Conservation (phyloP, 2,888 invertebrate genomes). For the Tenthredo mesomela region DNA sequence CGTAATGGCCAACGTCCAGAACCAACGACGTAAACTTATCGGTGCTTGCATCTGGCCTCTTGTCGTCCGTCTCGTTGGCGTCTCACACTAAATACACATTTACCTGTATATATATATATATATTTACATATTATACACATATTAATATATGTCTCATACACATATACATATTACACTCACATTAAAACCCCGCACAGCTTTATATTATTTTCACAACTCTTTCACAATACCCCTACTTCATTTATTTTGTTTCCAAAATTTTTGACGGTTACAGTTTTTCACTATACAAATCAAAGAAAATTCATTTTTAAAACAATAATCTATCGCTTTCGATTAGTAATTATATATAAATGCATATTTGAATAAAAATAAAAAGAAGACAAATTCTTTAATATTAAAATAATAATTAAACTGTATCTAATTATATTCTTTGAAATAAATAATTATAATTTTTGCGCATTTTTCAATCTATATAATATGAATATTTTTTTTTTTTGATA, state of each 20-base stretch:
- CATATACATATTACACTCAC: neutral
- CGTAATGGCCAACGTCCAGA: constrained; percentile 73
- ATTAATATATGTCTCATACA: neutral
- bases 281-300: neutral
- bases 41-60: constrained; percentile 68
- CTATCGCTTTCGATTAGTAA: too few species aligned
- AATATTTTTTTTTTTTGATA: too few species aligned
- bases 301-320: too few species aligned
- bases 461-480: too few species aligned
- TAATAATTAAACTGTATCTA: too few species aligned
- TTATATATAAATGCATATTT: too few species aligned
- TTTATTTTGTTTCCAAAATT: neutral
- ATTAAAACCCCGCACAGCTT: neutral
- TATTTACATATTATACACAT: neutral
- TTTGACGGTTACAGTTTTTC: neutral
- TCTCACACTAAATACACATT: neutral
- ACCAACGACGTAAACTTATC: constrained; percentile 70
- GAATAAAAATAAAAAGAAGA: too few species aligned
- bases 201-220: constrained; percentile 22
- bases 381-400: too few species aligned
- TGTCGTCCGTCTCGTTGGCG: constrained; percentile 49
- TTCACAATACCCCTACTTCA: neutral
- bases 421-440: too few species aligned
- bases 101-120: neutral
- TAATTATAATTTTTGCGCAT: too few species aligned